Conservation (phyloP, 2,888 invertebrate genomes). For the Drosophila merina region DNA sequence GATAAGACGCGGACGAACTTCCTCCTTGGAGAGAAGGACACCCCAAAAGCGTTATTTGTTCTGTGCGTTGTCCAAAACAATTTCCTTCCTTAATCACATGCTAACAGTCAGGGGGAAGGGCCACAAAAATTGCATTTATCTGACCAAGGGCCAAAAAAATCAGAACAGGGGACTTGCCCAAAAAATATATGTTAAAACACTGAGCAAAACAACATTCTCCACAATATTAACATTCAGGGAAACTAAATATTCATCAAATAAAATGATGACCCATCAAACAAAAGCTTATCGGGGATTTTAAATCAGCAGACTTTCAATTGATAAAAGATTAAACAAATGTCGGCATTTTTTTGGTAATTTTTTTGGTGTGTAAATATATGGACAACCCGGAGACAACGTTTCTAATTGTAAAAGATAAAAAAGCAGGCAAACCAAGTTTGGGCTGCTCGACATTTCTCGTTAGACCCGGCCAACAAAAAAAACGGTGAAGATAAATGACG, state of each 20-base stretch:
- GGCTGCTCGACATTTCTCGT: conserved; percentile 62
- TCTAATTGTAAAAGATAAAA: conserved; percentile 76
- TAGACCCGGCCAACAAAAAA: conserved; percentile 30
- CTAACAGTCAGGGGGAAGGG: conserved; percentile 53
- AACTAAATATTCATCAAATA: not conserved
- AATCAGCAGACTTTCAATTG: not conserved
- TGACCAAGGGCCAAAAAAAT: conserved; percentile 51
- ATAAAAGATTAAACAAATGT: not conserved
- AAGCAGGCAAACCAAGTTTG: conserved; percentile 44
- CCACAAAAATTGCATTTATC: conserved; percentile 73
- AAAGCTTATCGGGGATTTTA: not conserved
- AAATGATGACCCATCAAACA: not conserved
- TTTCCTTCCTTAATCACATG: conserved; percentile 83
- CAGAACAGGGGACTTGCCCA: conserved; percentile 53
- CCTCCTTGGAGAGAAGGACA: conserved; percentile 28
- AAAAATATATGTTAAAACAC: conserved; percentile 14
- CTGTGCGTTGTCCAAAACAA: conserved; percentile 80
- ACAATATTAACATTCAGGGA: too few species aligned
- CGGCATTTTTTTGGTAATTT: not conserved
- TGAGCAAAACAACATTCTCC: not conserved
- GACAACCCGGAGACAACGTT: conserved; percentile 54
- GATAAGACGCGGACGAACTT: conserved; percentile 63
- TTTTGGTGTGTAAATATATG: conserved; percentile 22
- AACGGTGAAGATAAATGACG: conserved; percentile 70
- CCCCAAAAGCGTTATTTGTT: conserved; percentile 61